phyloP scores from a whole-genome alignment of 1,140 invertebrate genomes.

The Drosophila nannoptera region DNA sequence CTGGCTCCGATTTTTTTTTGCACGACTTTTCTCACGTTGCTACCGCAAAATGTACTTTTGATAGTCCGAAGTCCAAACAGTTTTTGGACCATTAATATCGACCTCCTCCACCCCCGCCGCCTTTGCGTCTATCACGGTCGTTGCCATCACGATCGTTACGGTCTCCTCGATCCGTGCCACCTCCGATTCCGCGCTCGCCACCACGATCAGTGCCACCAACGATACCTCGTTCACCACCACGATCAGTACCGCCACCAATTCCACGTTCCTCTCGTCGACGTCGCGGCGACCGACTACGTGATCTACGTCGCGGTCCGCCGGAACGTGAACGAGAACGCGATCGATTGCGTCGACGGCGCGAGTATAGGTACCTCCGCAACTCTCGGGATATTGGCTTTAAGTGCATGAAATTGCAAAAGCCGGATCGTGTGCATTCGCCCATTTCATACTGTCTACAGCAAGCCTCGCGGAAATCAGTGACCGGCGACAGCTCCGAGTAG shows the following conservation, averaged over 20 bases:
- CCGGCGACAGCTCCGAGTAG: slow-evolving; percentile 98
- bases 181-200: slow-evolving; percentile 45
- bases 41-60: slow-evolving; percentile 13
- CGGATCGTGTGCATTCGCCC: slow-evolving; percentile 98
- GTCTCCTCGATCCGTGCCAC: slow-evolving; percentile 40
- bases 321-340: slow-evolving; percentile 75
- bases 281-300: slow-evolving; percentile 80
- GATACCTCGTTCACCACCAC: slow-evolving; percentile 35
- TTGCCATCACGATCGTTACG: slow-evolving; percentile 39
- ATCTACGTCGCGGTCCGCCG: slow-evolving; percentile 65
- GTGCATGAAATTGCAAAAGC: slow-evolving; percentile 99
- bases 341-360: slow-evolving; percentile 80
- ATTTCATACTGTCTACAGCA: slow-evolving; percentile 99
- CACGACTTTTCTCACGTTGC: slow-evolving; percentile 27
- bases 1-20: slow-evolving; percentile 34
- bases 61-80: slow-evolving; percentile 26
- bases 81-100: slow-evolving; percentile 49
- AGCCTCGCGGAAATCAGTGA: slow-evolving; percentile 99
- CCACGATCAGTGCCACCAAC: slow-evolving; percentile 47
- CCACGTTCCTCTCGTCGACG: slow-evolving; percentile 59
- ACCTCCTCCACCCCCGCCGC: slow-evolving; percentile 29
- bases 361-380: slow-evolving; percentile 87
- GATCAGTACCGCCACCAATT: slow-evolving; percentile 50
- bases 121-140: slow-evolving; percentile 47
- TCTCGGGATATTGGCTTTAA: slow-evolving; percentile 98